Conservation (phyloP, 2,888 invertebrate genomes). For the Lutraria lutraria region DNA sequence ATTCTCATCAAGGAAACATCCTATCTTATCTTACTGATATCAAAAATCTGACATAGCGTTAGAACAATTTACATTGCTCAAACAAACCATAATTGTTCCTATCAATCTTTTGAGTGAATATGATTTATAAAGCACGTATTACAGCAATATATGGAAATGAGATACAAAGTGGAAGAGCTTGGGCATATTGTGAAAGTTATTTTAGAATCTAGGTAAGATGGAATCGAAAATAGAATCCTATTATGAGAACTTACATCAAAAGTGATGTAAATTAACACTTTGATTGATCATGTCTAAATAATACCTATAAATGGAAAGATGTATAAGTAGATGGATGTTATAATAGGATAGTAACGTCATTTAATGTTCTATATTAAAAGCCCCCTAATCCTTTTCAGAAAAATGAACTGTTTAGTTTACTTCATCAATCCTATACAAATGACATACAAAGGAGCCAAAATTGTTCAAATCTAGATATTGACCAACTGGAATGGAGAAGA, state of each 20-base stretch:
- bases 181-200: not conserved
- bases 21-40: not conserved
- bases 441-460: too few species aligned
- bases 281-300: not conserved
- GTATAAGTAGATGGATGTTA: not conserved
- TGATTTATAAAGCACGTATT: not conserved
- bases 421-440: too few species aligned
- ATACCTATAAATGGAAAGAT: not conserved
- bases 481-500: too few species aligned
- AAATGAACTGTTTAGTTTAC: too few species aligned
- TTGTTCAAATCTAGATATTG: too few species aligned
- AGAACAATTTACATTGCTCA: not conserved
- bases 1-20: not conserved
- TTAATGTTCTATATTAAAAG: too few species aligned
- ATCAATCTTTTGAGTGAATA: not conserved
- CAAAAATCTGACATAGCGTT: not conserved
- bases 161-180: not conserved
- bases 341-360: not conserved
- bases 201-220: not conserved
- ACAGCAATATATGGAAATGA: not conserved
- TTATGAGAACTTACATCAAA: not conserved
- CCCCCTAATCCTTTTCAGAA: too few species aligned
- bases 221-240: not conserved
- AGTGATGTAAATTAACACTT: not conserved
- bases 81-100: not conserved